phyloP scores from a whole-genome alignment of 2,888 invertebrate genomes.

The Dicycla oo region DNA sequence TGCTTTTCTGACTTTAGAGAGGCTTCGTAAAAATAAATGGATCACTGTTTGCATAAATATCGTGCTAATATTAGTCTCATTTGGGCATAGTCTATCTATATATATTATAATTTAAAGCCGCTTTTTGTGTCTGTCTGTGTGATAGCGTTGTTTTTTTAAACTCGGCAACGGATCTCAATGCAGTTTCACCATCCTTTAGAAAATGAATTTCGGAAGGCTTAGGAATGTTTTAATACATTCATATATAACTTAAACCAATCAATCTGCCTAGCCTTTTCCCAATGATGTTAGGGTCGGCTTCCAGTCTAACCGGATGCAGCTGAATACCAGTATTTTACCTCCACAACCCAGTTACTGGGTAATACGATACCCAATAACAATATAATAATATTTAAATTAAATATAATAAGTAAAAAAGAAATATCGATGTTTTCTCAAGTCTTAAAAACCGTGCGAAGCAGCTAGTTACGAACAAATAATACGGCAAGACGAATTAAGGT shows the following conservation, averaged over 20 bases:
- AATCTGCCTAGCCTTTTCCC: no score
- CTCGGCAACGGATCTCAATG: background rate
- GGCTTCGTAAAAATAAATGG: background rate
- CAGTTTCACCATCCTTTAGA: background rate
- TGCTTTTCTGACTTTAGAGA: background rate
- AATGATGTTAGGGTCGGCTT: no score
- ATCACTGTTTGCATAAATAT: background rate
- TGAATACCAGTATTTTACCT: no score
- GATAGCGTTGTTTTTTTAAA: background rate
- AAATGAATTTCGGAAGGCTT: background rate
- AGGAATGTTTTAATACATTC: background rate
- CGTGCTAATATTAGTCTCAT: background rate
- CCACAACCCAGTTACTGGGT: no score
- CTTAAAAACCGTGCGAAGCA: background rate
- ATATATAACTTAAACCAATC: background rate
- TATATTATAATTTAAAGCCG: background rate
- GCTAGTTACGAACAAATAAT: background rate
- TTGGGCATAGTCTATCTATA: background rate
- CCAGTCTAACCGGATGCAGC: no score
- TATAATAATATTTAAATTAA: no score
- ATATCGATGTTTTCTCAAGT: background rate
- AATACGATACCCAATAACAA: no score
- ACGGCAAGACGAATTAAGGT: background rate
- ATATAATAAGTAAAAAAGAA: no score
- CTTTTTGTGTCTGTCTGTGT: no score